Percentiles rank a stretch among this genome's conserved stretches.
phyloP scores from a whole-genome alignment of 2,797 vertebrate species.

The Dallia pectoralis region DNA sequence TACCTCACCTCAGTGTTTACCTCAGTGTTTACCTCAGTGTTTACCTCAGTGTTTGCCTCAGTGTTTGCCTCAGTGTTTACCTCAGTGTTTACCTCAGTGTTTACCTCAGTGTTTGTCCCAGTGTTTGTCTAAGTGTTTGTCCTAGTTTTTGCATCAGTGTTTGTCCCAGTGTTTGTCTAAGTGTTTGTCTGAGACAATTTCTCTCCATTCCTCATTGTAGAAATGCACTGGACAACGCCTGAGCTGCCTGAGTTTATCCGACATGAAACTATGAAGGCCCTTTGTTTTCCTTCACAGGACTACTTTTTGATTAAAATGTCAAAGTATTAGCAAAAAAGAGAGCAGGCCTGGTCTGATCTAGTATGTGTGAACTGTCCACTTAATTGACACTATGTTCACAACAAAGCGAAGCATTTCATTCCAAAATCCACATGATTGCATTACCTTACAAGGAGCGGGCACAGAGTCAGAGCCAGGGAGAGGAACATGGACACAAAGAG shows the following conservation, averaged over 20 bases:
- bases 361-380: neutral
- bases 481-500: conserved; percentile 12
- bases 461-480: neutral
- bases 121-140: too few species aligned
- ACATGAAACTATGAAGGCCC: neutral
- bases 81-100: too few species aligned
- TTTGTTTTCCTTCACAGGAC: neutral
- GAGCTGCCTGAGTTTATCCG: neutral
- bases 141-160: too few species aligned
- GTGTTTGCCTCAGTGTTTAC: too few species aligned
- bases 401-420: conserved; percentile 3
- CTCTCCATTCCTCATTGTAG: conserved; percentile 25
- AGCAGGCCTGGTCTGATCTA: neutral
- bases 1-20: too few species aligned
- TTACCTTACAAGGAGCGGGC: conserved; percentile 35
- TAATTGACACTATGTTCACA: conserved; percentile 9
- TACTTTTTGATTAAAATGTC: neutral
- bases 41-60: too few species aligned
- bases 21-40: too few species aligned
- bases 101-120: too few species aligned
- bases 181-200: conserved; percentile 16
- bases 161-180: neutral
- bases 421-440: conserved; percentile 1
- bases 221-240: conserved; percentile 7
- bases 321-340: neutral